A percentile compares a stretch with the other conserved stretches of the same genome.
Conservation (phyloP, 2,113 vertebrate genomes). For the Hyla sarda region DNA sequence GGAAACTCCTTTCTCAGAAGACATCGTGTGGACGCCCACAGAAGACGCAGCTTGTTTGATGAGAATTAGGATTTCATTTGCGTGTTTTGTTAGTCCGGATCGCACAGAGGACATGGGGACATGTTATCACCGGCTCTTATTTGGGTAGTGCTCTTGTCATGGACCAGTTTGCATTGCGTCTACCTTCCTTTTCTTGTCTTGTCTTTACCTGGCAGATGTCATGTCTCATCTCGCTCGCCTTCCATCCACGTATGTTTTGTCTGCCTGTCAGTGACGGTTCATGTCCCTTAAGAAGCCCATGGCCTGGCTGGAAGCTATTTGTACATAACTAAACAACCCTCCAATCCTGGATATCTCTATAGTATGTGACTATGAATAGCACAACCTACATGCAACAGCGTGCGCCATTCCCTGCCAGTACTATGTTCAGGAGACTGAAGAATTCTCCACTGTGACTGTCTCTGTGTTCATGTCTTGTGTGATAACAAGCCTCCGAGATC, state of each 20-base stretch:
- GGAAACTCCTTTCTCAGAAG: background rate
- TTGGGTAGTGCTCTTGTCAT: conserved; percentile 14
- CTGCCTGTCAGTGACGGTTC: conserved; percentile 28
- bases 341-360: background rate
- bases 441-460: background rate
- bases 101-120: background rate
- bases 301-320: background rate
- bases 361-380: background rate
- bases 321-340: background rate
- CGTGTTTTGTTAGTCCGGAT: conserved; percentile 11
- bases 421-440: background rate
- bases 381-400: background rate
- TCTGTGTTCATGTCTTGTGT: background rate
- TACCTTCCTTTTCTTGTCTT: background rate
- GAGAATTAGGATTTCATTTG: conserved; percentile 7
- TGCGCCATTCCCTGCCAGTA: background rate
- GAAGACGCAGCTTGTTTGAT: background rate
- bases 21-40: background rate
- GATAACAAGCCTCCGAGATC: no score
- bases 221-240: background rate
- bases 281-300: background rate
- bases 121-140: background rate
- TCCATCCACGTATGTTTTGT: conserved; percentile 22
- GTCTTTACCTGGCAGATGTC: conserved; percentile 43
- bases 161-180: background rate